Percentiles rank a stretch among this genome's conserved stretches.
These are phyloP conservation scores for Tiliacea citrago DNA, from an alignment of 2,888 invertebrate genomes.

Conservation along the genomic window DNA sequence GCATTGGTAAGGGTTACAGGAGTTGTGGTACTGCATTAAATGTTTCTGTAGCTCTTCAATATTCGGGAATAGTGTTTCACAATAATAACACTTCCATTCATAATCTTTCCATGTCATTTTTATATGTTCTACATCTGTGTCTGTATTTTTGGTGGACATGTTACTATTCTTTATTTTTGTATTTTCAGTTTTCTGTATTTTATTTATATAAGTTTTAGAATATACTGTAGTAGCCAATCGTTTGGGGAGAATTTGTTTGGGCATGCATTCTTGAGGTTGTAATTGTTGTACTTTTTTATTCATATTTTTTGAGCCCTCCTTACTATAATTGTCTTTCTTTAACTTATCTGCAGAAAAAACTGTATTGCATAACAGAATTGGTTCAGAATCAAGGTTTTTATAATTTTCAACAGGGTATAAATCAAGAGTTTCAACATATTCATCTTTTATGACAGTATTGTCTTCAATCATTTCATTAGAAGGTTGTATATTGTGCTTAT, in stretches of 20 bases:
- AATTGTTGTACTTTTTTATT: neutral
- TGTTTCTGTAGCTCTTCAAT: slow-evolving; percentile 88
- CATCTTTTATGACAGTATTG: slow-evolving; percentile 4
- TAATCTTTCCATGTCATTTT: slow-evolving; percentile 80
- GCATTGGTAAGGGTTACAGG: slow-evolving; percentile 91
- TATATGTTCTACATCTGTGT: slow-evolving; percentile 68
- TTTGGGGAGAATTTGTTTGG: neutral
- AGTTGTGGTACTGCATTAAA: slow-evolving; percentile 90
- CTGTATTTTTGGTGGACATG: slow-evolving; percentile 29
- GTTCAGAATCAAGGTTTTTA: neutral
- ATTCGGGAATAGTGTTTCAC: slow-evolving; percentile 76
- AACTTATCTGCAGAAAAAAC: neutral
- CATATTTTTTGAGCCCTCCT: neutral
- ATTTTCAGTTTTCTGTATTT: neutral
- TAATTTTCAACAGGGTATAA: neutral
- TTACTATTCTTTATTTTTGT: neutral
- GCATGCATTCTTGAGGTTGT: neutral
- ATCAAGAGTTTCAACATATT: neutral
- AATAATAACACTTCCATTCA: slow-evolving; percentile 79
- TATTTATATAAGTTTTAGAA: neutral
- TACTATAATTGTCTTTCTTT: neutral
- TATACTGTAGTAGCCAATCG: neutral
- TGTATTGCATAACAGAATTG: neutral
- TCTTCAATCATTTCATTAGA: neutral
- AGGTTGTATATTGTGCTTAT: neutral